Evolutionary conservation across 2,113 vertebrate genomes (phyloP).

Genomic region (western clawed frog (Xenopus tropicalis)): UCB_Xtro_10.0 CM004449.2:104413501-104414000

Average conservation of each 20-base stretch:
- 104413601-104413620: too few species aligned
- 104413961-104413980: slow-evolving; percentile 18
- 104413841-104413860: background rate
- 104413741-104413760: background rate
- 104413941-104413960: background rate
- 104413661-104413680: too few species aligned
- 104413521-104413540: too few species aligned
- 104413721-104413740: too few species aligned
- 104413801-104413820: background rate
- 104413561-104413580: too few species aligned
- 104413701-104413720: too few species aligned
- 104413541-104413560: too few species aligned
- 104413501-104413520: too few species aligned
- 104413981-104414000: slow-evolving; percentile 26
- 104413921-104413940: slow-evolving; percentile 16
- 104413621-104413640: too few species aligned
- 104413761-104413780: background rate
- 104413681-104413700: too few species aligned
- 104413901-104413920: slow-evolving; percentile 7
- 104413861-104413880: background rate
- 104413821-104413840: background rate
- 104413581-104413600: too few species aligned
- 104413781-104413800: background rate
- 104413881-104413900: background rate
- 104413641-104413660: too few species aligned